Percentiles rank a stretch among this genome's conserved stretches.
Evolutionary conservation across 2,113 vertebrate species (phyloP).

Genomic region (Limnothrissa miodon): DNA sequence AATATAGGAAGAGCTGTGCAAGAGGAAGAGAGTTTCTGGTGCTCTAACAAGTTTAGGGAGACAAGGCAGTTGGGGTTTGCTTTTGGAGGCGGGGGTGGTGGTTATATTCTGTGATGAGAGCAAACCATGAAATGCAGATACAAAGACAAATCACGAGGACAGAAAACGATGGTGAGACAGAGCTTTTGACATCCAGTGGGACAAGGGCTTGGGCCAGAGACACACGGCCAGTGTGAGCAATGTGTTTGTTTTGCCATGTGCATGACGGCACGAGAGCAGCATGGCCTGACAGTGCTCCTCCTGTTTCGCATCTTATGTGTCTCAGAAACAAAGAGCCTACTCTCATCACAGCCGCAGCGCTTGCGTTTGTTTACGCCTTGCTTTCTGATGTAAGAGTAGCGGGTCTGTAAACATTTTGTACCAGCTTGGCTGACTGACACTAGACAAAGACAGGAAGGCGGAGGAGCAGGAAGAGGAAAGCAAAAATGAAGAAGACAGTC

Average conservation of each 20-base stretch:
- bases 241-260: slow-evolving; percentile 12
- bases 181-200: background rate
- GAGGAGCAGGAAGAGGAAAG: background rate
- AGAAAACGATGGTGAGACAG: background rate
- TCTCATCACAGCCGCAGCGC: background rate
- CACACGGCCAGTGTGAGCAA: background rate
- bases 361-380: background rate
- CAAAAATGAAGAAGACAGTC: background rate
- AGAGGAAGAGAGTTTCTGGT: background rate
- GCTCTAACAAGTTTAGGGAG: background rate
- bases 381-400: background rate
- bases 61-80: background rate
- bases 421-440: background rate
- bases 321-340: background rate
- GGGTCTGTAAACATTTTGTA: background rate
- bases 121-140: background rate
- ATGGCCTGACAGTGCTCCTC: background rate
- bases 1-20: background rate
- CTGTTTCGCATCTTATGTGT: background rate
- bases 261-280: slow-evolving; percentile 12
- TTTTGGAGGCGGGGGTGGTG: too few relatives aligned
- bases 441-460: background rate
- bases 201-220: background rate
- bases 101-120: background rate
- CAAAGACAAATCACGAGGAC: background rate